Conservation (phyloP, 2,113 vertebrate genomes). For the Tautogolabrus adspersus region DNA sequence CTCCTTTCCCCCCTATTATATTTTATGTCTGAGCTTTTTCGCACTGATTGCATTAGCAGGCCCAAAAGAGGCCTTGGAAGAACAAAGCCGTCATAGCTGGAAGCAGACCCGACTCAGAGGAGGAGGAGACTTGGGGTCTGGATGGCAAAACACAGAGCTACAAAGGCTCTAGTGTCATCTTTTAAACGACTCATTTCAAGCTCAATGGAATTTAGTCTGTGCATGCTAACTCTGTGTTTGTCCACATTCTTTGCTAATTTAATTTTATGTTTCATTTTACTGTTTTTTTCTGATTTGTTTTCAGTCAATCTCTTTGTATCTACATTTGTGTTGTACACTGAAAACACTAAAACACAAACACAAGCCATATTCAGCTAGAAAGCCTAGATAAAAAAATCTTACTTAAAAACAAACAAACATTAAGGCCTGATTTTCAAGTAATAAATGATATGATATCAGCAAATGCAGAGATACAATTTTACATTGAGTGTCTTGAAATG, state of each 20-base stretch:
- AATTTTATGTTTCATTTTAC: too few relatives aligned
- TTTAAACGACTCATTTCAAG: constrained; percentile 34
- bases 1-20: constrained; percentile 74
- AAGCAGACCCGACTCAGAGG: constrained; percentile 45
- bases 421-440: too few relatives aligned
- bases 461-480: too few relatives aligned
- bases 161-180: constrained; percentile 45
- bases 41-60: constrained; percentile 81
- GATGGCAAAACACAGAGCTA: constrained; percentile 21
- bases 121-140: constrained; percentile 42
- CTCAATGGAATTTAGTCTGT: constrained; percentile 11
- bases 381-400: too few relatives aligned
- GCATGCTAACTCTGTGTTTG: background rate
- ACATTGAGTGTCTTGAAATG: too few relatives aligned
- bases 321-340: too few relatives aligned
- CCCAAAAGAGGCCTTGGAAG: constrained; percentile 74
- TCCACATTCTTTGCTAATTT: background rate
- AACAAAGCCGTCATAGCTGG: constrained; percentile 75
- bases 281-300: too few relatives aligned
- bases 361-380: too few relatives aligned
- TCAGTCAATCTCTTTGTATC: too few relatives aligned
- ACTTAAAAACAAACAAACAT: too few relatives aligned
- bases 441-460: too few relatives aligned
- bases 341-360: too few relatives aligned
- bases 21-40: constrained; percentile 77